Evolutionary conservation across 2,888 invertebrate species (phyloP).

Genomic region (Pammene fasciana): DNA sequence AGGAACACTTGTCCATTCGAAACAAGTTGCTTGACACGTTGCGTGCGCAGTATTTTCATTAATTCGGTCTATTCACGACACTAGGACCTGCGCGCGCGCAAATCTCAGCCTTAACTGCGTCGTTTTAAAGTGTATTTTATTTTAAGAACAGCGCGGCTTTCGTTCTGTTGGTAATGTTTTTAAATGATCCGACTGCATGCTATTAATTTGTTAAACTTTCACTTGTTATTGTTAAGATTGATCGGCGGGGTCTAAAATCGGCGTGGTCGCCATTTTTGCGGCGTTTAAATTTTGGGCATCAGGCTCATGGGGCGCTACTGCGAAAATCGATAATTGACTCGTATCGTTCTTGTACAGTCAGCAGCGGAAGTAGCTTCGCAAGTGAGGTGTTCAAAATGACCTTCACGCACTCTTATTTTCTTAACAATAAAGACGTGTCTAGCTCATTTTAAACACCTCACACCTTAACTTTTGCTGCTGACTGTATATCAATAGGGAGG

Average conservation of each 20-base stretch:
- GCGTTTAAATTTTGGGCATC: not conserved
- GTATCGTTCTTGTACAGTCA: no score
- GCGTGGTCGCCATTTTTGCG: conserved; percentile 35
- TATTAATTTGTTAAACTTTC: conserved; percentile 63
- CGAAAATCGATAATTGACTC: no score
- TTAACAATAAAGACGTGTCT: no score
- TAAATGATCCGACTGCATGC: conserved; percentile 68
- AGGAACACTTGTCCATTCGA: conserved; percentile 21
- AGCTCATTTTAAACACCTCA: no score
- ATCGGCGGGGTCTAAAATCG: conserved; percentile 33
- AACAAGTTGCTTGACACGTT: conserved; percentile 32
- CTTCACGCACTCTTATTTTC: no score
- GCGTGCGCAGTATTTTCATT: conserved; percentile 31
- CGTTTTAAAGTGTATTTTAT: not conserved
- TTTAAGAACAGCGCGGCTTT: conserved; percentile 51
- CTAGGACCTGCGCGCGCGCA: not conserved
- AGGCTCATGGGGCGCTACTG: no score
- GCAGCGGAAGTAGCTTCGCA: no score
- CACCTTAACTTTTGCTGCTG: no score
- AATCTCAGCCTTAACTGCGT: not conserved
- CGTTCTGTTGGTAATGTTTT: conserved; percentile 49
- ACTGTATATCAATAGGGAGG: no score
- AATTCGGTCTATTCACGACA: conserved; percentile 30
- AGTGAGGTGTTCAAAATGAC: no score
- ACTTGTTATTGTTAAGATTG: conserved; percentile 53